Percentiles rank a stretch among this genome's conserved stretches.
Evolutionary conservation across 2,797 vertebrate species (phyloP).

Genomic region (Mallotus villosus): DNA sequence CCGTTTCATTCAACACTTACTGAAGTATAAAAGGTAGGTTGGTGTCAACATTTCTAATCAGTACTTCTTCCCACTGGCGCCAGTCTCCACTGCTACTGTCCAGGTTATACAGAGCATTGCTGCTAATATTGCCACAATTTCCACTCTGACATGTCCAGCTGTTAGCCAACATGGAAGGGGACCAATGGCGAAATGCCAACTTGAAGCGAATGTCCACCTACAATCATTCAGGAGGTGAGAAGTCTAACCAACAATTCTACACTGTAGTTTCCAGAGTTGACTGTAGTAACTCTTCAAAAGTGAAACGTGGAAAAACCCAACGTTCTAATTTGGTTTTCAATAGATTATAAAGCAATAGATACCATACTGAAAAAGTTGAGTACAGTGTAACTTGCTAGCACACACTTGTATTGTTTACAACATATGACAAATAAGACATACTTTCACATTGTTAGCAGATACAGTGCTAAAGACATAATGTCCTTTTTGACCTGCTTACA

Average conservation of each 20-base stretch:
- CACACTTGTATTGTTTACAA: neutral
- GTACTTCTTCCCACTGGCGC: constrained; percentile 43
- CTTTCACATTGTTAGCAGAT: neutral
- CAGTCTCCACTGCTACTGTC: neutral
- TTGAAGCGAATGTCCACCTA: constrained; percentile 52
- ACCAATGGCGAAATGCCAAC: too few relatives aligned
- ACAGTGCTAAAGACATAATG: too few relatives aligned
- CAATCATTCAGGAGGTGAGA: neutral
- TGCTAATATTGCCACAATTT: constrained; percentile 26
- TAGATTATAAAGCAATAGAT: neutral
- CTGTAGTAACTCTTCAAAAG: neutral
- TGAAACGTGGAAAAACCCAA: neutral
- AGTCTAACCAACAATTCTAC: neutral
- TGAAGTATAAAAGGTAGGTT: constrained; percentile 13
- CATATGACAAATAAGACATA: neutral
- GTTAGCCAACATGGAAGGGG: accelerated
- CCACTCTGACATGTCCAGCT: neutral
- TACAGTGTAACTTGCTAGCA: neutral
- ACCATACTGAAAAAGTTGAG: neutral
- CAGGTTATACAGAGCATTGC: too few relatives aligned
- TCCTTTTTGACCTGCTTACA: too few relatives aligned
- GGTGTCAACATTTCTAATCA: neutral
- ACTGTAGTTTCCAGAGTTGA: neutral
- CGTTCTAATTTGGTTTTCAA: too few relatives aligned
- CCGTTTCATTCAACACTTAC: neutral